Conservation (phyloP, 1,140 invertebrate species). For the Polypedilum vanderplanki region DNA sequence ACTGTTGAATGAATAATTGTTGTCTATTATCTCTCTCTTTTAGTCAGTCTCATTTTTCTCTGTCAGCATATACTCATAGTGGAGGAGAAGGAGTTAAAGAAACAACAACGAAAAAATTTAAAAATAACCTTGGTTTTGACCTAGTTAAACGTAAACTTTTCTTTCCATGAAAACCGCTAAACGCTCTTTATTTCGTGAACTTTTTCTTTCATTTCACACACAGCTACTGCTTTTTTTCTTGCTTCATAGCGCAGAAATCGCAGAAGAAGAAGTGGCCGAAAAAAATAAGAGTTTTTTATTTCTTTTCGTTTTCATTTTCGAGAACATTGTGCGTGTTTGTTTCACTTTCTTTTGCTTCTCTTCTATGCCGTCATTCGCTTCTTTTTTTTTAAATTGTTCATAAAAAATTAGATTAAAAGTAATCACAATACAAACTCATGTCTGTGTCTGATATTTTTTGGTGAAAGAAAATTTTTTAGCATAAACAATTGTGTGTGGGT, state of each 20-base stretch:
- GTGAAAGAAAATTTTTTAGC: background rate
- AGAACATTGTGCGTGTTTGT: constrained; percentile 17
- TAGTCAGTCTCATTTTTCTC: background rate
- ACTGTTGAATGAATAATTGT: background rate
- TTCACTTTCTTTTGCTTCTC: constrained; percentile 12
- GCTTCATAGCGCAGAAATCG: background rate
- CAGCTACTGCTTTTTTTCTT: background rate
- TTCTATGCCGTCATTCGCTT: background rate
- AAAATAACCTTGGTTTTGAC: constrained; percentile 27
- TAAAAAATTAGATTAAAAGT: background rate
- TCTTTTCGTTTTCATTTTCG: constrained; percentile 12
- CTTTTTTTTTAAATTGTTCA: background rate
- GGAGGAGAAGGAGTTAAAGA: too few species aligned
- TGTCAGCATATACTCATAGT: background rate
- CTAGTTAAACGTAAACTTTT: constrained; percentile 16
- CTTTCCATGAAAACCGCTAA: background rate
- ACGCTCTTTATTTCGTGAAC: constrained; percentile 3
- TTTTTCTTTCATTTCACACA: constrained; percentile 24
- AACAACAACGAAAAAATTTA: background rate
- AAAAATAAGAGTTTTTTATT: background rate
- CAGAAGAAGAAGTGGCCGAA: constrained; percentile 9
- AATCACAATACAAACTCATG: background rate
- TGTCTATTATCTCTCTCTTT: background rate
- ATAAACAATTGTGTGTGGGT: background rate
- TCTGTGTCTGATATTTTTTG: background rate